A percentile compares a stretch with the other conserved stretches of the same genome.
Evolutionary conservation across 2,113 vertebrate genomes (phyloP).

Genomic region (Brachyhypopomus gauderio): DNA sequence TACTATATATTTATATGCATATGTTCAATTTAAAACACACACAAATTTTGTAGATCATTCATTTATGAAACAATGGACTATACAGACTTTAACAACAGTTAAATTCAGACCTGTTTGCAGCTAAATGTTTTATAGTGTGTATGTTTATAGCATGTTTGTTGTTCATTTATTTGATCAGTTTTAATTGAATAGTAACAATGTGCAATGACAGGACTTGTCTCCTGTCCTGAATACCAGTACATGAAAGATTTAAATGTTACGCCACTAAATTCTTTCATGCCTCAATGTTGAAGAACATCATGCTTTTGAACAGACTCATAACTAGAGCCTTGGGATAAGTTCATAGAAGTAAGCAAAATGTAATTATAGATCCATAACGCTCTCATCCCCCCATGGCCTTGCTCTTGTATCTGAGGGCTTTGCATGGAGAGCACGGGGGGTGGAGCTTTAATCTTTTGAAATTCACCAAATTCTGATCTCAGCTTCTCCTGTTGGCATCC

Average conservation of each 20-base stretch:
- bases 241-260: not conserved
- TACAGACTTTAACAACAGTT: not conserved
- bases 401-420: constrained; percentile 37
- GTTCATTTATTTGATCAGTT: not conserved
- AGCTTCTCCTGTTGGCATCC: constrained; percentile 45
- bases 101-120: not conserved
- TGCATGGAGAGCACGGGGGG: constrained; percentile 38
- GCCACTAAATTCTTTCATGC: constrained; percentile 27
- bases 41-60: not conserved
- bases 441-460: constrained; percentile 56
- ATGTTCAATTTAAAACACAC: no score
- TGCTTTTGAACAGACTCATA: constrained; percentile 20
- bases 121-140: not conserved
- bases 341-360: constrained; percentile 33
- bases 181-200: not conserved
- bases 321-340: constrained; percentile 20
- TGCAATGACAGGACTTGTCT: no score
- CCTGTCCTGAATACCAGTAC: not conserved
- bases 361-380: constrained; percentile 41
- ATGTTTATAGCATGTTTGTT: not conserved
- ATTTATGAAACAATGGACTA: not conserved
- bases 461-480: constrained; percentile 47
- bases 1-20: no score
- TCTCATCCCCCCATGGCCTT: not conserved
- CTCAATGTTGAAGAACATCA: constrained; percentile 29